Evolutionary conservation across 2,888 invertebrate genomes (phyloP), one percentile per base, ranked within the genome.

Genomic region (Limenitis camilla): DNA sequence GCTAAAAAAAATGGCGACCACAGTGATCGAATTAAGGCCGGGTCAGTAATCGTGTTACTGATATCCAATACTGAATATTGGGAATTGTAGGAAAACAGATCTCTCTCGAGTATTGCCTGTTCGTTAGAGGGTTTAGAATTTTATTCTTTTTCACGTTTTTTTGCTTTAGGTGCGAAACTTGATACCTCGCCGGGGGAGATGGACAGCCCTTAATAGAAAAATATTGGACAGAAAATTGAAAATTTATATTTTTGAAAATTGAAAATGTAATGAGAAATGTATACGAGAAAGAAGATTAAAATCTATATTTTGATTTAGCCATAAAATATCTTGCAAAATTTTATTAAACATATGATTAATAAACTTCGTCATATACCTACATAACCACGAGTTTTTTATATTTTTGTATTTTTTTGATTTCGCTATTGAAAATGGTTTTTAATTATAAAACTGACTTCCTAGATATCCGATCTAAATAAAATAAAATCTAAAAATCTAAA

Each of bases 41-140:
- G 85, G 85, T 84, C 86, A 86, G 81, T 87, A 86, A 87, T 87
- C 82, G 74, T 71, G 78, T 87, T 87, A 86, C 83, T 69, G 85
- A 85, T 79, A 85, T 73, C 81, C 78, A 84, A 86, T 81, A 84
- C 80, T 71, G 67, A 78, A 75, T 76, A 77, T 79, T 76, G 77
- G 70, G 69, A 78, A 80, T 78, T 71, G 68, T 66, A 77, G 76
- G 74, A 81, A 81, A 83, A 81, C 78, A 80, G 70, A 68, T 70
- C 74, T 71, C 86, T 83, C 85, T 64, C 63, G 85, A 73, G 86
- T 77, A 84, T 84, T 82, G 75, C 69, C 71, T 72, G 73, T 81
- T 87, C 86, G 86, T 87, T 87, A 87, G 80, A 76, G 77, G 76
- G 80, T 84, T 84, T 84, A 78, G 72, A 79, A 76, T 79, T 78